These are phyloP conservation scores for Micrasema minimum DNA, from an alignment of 1,140 invertebrate genomes.

Conservation along the genomic window DNA sequence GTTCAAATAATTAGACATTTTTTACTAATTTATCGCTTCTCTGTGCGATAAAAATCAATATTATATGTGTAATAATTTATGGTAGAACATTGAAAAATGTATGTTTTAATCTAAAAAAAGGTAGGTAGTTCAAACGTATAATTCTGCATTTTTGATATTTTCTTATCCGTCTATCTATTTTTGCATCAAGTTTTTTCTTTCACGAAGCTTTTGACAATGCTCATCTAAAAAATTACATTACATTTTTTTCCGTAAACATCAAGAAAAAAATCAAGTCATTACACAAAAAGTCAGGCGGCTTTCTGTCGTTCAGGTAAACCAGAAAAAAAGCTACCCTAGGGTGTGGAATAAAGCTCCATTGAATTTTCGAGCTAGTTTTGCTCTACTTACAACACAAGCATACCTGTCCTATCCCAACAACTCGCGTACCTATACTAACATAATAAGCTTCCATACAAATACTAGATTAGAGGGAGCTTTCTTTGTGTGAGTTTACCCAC, in stretches of 20 bases:
- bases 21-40: constrained; percentile 20
- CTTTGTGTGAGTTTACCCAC: neutral
- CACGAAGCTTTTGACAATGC: neutral
- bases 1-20: constrained; percentile 19
- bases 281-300: constrained; percentile 26
- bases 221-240: neutral
- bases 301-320: constrained; percentile 40
- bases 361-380: constrained; percentile 36
- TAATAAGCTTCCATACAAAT: constrained; percentile 10
- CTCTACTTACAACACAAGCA: constrained; percentile 36
- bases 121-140: no score
- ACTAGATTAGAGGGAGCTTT: no score
- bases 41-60: constrained; percentile 21
- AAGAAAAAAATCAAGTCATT: constrained; percentile 15
- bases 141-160: neutral
- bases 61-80: no score
- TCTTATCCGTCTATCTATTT: neutral
- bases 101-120: no score
- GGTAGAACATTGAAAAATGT: no score
- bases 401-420: constrained; percentile 51
- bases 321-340: constrained; percentile 18
- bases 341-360: constrained; percentile 24
- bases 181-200: neutral
- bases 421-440: neutral
- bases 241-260: constrained; percentile 18